Evolutionary conservation across 35 echinoderm and acorn worm genomes (phyloP).

Genomic region (Lytechinus variegatus): DNA sequence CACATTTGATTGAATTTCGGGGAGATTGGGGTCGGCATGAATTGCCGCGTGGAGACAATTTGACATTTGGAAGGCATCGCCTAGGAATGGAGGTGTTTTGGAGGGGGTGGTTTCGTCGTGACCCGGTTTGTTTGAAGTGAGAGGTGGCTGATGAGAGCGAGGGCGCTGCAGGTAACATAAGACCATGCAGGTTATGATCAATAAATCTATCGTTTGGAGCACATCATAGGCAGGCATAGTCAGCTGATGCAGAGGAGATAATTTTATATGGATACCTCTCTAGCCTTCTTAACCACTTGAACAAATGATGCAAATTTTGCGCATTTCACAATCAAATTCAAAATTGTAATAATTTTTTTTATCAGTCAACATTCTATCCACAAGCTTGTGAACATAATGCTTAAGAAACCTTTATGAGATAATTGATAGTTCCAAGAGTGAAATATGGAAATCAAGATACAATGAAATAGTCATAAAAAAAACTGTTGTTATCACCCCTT

Average conservation of each 20-base stretch:
- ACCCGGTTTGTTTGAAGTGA: neutral
- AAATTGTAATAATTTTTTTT: no score
- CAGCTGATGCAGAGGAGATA: neutral
- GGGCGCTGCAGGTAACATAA: neutral
- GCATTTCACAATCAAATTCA: no score
- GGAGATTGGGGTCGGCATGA: neutral
- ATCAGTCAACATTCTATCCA: no score
- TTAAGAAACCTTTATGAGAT: no score
- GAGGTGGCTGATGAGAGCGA: neutral
- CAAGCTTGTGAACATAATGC: no score
- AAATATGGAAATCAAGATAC: no score
- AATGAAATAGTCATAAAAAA: no score
- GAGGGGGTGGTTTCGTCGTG: neutral
- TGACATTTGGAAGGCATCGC: neutral
- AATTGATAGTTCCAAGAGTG: no score
- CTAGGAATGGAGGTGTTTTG: neutral
- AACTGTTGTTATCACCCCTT: no score
- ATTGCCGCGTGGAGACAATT: neutral
- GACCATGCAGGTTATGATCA: neutral
- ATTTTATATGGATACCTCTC: neutral
- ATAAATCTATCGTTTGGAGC: constrained; percentile 2
- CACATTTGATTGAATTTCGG: neutral
- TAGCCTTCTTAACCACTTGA: neutral
- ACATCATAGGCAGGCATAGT: neutral
- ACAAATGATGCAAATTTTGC: neutral